These are phyloP conservation scores for Patella vulgata DNA, from an alignment of 1,140 invertebrate species.

Conservation along the genomic window DNA sequence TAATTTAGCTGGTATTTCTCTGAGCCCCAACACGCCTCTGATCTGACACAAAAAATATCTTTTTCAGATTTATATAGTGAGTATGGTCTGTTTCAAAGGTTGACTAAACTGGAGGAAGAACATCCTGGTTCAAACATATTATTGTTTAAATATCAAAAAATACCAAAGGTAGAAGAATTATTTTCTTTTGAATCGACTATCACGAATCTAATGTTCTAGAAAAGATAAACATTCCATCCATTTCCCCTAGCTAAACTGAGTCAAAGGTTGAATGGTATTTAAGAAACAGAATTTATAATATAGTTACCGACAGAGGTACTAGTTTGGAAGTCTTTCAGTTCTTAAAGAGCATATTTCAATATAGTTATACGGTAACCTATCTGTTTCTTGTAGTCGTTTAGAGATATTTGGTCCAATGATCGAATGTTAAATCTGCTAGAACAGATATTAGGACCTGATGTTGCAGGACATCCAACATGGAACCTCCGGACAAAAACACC, in stretches of 20 bases:
- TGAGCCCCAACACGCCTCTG: too few species aligned
- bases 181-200: too few species aligned
- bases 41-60: too few species aligned
- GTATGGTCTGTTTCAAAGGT: conserved; percentile 49
- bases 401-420: conserved; percentile 57
- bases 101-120: conserved; percentile 54
- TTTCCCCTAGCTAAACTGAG: neutral
- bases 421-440: conserved; percentile 58
- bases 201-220: too few species aligned
- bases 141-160: conserved; percentile 50
- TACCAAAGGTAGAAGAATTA: conserved; percentile 46
- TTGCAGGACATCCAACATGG: conserved; percentile 60
- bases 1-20: too few species aligned
- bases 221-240: neutral
- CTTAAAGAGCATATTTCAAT: too few species aligned
- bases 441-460: conserved; percentile 60
- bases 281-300: neutral
- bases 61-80: conserved; percentile 53
- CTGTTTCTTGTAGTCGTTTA: conserved; percentile 42
- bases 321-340: too few species aligned
- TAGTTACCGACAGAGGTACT: too few species aligned
- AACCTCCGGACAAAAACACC: conserved; percentile 61
- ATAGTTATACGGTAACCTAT: too few species aligned
- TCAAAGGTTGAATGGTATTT: neutral
- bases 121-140: conserved; percentile 55